Base-by-base conservation (phyloP, 64 coral and sea anemone genomes). In the Dendrophyllia cribrosa region DNA sequence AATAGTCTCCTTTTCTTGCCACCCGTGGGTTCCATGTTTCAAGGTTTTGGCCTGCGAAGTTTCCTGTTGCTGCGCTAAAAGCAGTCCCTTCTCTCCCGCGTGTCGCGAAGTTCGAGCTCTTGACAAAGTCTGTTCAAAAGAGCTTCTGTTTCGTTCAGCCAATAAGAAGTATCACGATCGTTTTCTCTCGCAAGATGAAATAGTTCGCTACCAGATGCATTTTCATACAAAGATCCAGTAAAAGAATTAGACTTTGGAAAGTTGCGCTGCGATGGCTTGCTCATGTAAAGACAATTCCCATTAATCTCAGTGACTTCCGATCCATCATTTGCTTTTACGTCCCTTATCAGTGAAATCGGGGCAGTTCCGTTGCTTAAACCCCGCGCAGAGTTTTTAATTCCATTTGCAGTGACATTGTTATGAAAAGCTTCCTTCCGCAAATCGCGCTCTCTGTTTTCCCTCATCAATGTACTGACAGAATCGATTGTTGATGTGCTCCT, bases 121-220 rank as follows among this genome's bases (percentile, higher is more conserved):
- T 50, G 15, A 15, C 80, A 67, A 50, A 84, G 80, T 68, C 62
- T 84, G 9, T 68, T 50, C n/a, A 84, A 52, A n/a, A 84, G 59
- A 66, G 80, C 61, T 84, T 84, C 80, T n/a, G 80, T 84, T 51
- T 84, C 43, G 19, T 45, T 66, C 9, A 84, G 80, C 80, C 80
- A 84, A 21, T 50, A 50, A 47, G 63, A 50, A 11, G 80, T 48
- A 45, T 66, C 80, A 13, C 6, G 12, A 1, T 56, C 12, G 7
- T 21, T 84, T 20, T 21, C 43, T 51, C 17, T 4, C 20, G 43
- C 15, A 14, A 49, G 34, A 2, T 51, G 17, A 13, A 51, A 44
- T 16, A 84, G 19, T 20, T 68, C 60, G 8, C n/a, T 9, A 20
- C 12, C 20, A 19, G 46, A 62, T 3, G 59, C 12, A 34, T 66